phyloP scores from a whole-genome alignment of 2,113 vertebrate genomes.

The Clarias gariepinus region DNA sequence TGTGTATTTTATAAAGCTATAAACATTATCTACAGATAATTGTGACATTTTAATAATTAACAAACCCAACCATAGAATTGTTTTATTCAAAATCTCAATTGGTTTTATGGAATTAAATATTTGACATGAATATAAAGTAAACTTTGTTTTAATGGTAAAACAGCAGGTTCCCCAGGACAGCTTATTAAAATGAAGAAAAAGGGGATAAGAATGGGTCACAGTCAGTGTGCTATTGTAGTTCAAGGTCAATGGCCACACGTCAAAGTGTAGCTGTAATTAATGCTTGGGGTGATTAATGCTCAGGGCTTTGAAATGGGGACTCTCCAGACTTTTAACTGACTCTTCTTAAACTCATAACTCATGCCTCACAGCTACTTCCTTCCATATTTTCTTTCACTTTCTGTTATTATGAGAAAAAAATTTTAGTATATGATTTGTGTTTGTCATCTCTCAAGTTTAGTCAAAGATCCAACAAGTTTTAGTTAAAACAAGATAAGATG shows the following conservation, averaged over 20 bases:
- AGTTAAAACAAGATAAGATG: background rate
- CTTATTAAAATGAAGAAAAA: conserved; percentile 7
- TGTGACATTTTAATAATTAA: background rate
- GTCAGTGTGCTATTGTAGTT: conserved; percentile 32
- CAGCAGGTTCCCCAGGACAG: background rate
- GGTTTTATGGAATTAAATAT: background rate
- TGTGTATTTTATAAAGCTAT: background rate
- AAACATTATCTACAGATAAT: background rate
- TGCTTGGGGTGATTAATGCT: conserved; percentile 35
- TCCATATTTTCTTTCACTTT: conserved; percentile 13
- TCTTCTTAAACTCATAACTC: background rate
- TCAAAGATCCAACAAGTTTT: background rate
- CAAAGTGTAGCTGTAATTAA: conserved; percentile 38
- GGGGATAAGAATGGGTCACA: background rate
- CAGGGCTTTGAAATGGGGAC: conserved; percentile 15
- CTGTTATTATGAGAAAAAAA: background rate
- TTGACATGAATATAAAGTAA: background rate
- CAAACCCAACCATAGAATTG: background rate
- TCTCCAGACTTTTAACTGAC: background rate
- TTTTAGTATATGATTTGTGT: background rate
- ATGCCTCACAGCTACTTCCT: background rate
- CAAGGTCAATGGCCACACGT: conserved; percentile 44
- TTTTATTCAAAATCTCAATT: background rate
- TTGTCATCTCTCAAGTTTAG: background rate
- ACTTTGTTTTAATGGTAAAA: conserved; percentile 4